Percentiles rank a stretch among this genome's conserved stretches.
Evolutionary conservation across 2,797 vertebrate genomes (phyloP).

Genomic region (Atherinosoma microstoma): DNA sequence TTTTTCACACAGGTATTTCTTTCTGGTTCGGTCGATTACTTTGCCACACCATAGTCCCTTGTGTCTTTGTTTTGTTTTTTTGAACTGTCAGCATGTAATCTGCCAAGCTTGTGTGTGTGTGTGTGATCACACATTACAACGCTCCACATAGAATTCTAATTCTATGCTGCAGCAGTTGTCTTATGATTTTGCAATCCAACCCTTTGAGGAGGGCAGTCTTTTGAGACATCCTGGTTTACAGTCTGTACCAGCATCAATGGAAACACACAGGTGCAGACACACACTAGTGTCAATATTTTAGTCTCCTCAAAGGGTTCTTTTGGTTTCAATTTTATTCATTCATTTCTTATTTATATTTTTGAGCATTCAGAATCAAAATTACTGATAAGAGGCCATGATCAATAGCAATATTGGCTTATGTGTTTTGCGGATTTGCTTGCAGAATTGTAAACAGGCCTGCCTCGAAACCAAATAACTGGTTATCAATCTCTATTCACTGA

Average conservation of each 20-base stretch:
- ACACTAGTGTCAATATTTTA: slow-evolving; percentile 21
- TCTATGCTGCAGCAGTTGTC: slow-evolving; percentile 27
- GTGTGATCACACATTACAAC: slow-evolving; percentile 46
- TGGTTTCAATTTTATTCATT: slow-evolving; percentile 38
- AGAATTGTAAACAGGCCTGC: slow-evolving; percentile 65
- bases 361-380: slow-evolving; percentile 54
- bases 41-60: slow-evolving; percentile 45
- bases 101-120: slow-evolving; percentile 31
- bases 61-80: slow-evolving; percentile 22
- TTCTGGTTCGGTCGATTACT: slow-evolving; percentile 66
- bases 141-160: slow-evolving; percentile 21
- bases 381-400: slow-evolving; percentile 68
- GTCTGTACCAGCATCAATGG: background rate
- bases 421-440: slow-evolving; percentile 54
- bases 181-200: slow-evolving; percentile 50
- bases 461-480: slow-evolving; percentile 56
- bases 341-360: slow-evolving; percentile 18
- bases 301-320: slow-evolving; percentile 68
- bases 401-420: slow-evolving; percentile 73
- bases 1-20: slow-evolving; percentile 97
- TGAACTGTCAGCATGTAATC: slow-evolving; percentile 64
- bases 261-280: background rate
- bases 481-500: slow-evolving; percentile 68
- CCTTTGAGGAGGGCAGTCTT: slow-evolving; percentile 62
- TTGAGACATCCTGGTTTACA: background rate